A percentile compares a stretch with the other conserved stretches of the same genome.
Conservation (phyloP, 2,888 invertebrate species). For the Nomada ruficornis region DNA sequence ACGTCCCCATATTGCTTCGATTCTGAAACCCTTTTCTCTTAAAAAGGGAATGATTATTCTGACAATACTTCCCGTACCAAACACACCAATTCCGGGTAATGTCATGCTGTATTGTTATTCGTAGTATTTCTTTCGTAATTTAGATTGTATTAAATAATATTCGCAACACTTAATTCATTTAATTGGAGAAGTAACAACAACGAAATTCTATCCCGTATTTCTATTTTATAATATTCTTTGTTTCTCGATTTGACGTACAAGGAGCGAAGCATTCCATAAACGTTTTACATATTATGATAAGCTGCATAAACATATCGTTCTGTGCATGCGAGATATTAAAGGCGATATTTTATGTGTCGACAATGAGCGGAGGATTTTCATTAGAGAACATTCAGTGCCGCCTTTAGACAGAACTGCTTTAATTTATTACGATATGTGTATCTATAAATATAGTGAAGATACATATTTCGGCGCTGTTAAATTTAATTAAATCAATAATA, state of each 20-base stretch:
- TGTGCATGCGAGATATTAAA: neutral
- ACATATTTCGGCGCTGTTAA: too few relatives aligned
- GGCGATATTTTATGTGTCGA: slow-evolving; percentile 13
- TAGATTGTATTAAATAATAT: neutral
- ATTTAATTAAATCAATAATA: too few relatives aligned
- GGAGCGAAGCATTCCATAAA: neutral
- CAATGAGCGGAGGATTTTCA: too few relatives aligned
- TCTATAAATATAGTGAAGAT: too few relatives aligned
- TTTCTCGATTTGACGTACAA: neutral
- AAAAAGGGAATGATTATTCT: slow-evolving; percentile 95
- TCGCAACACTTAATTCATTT: neutral
- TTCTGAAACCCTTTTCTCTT: slow-evolving; percentile 95
- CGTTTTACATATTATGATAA: neutral
- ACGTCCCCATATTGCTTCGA: slow-evolving; percentile 97
- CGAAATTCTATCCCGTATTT: neutral
- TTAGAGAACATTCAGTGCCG: too few relatives aligned
- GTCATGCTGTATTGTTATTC: slow-evolving; percentile 84
- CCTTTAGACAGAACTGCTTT: too few relatives aligned
- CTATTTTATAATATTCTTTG: slow-evolving; percentile 6
- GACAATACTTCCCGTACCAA: slow-evolving; percentile 95
- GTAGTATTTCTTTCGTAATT: neutral
- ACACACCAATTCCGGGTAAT: slow-evolving; percentile 97
- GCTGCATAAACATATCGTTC: slow-evolving; percentile 3
- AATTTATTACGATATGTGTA: too few relatives aligned
- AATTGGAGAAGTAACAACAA: neutral